A percentile compares a stretch with the other conserved stretches of the same genome.
These are phyloP conservation scores for Monopterus albus DNA, from an alignment of 2,113 vertebrate species.

Conservation along the genomic window DNA sequence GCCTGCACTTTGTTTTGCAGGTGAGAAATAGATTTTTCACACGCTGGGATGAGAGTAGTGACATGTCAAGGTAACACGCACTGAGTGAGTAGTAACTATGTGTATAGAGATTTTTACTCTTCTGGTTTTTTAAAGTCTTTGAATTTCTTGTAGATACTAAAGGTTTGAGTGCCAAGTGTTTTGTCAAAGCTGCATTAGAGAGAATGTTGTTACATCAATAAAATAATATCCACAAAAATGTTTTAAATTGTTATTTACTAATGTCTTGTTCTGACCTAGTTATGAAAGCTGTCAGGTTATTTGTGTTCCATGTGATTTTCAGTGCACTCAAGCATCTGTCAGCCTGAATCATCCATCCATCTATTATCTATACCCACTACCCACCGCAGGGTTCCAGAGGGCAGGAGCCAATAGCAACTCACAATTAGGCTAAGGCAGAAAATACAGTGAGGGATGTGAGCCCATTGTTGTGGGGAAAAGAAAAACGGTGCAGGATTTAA, in stretches of 20 bases:
- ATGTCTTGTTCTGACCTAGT: neutral
- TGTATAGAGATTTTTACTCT: constrained; percentile 46
- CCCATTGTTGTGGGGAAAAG: too few relatives aligned
- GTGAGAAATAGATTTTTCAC: constrained; percentile 19
- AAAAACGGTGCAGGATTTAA: too few relatives aligned
- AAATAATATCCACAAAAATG: constrained; percentile 53
- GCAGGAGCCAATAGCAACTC: too few relatives aligned
- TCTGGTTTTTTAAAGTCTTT: constrained; percentile 41
- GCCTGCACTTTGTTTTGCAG: constrained; percentile 37
- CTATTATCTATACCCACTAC: too few relatives aligned
- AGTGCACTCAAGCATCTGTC: too few relatives aligned
- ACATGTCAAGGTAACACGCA: constrained; percentile 25
- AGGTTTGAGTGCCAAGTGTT: constrained; percentile 56
- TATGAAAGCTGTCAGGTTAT: neutral
- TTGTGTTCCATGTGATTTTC: too few relatives aligned
- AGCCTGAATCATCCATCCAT: too few relatives aligned
- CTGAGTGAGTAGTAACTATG: constrained; percentile 15
- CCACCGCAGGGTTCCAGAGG: too few relatives aligned
- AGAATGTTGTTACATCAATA: constrained; percentile 66
- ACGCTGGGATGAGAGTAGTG: constrained; percentile 4
- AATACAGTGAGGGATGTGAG: too few relatives aligned
- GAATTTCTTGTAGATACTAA: constrained; percentile 34
- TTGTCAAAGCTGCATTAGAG: constrained; percentile 59
- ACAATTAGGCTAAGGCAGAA: too few relatives aligned
- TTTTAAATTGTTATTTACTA: neutral